Evolutionary conservation across 2,113 vertebrate species (phyloP).

Genomic region (Toxotes chatareus): DNA sequence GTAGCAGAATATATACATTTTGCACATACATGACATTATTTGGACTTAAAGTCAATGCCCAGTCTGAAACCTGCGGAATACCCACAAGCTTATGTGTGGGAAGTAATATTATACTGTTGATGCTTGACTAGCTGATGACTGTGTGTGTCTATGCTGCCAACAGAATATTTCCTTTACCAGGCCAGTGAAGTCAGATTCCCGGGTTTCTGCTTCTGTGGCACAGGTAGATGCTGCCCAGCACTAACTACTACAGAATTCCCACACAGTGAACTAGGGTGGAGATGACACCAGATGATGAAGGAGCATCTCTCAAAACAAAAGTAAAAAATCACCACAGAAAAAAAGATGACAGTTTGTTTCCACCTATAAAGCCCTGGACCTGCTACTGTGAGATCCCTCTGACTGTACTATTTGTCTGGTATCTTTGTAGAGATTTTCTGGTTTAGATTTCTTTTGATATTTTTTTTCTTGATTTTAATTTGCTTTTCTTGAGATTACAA

Average conservation of each 20-base stretch:
- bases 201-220: conserved; percentile 9
- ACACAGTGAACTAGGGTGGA: conserved; percentile 1
- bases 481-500: background rate
- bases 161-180: background rate
- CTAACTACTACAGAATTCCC: conserved; percentile 20
- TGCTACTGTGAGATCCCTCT: background rate
- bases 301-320: background rate
- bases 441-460: background rate
- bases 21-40: no score
- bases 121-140: background rate
- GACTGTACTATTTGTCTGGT: background rate
- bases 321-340: background rate
- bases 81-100: no score
- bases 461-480: background rate
- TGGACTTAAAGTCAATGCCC: no score
- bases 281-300: conserved; percentile 21
- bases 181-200: background rate
- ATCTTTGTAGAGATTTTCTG: background rate
- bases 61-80: no score
- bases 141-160: background rate
- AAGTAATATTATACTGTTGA: background rate
- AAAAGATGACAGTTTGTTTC: background rate
- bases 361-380: background rate
- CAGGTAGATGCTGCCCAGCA: conserved; percentile 34
- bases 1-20: no score